Percentiles rank a stretch among this genome's conserved stretches.
These are phyloP conservation scores for Spodoptera picta DNA, from an alignment of 2,888 invertebrate genomes.

Conservation along the genomic window DNA sequence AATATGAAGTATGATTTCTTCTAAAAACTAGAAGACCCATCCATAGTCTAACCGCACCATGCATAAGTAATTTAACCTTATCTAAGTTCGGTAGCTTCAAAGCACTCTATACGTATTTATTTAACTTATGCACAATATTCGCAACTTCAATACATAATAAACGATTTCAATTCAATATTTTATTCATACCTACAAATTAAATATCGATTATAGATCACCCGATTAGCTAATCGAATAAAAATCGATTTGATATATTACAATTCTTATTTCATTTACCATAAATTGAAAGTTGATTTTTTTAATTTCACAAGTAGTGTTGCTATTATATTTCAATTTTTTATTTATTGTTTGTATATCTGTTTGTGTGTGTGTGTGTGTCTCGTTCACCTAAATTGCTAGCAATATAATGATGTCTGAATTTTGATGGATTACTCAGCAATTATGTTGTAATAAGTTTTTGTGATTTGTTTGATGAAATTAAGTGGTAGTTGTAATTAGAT, in stretches of 20 bases:
- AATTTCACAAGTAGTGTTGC: slow-evolving; percentile 35
- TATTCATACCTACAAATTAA: slow-evolving; percentile 2
- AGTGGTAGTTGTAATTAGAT: background rate
- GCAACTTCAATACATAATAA: background rate
- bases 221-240: slow-evolving; percentile 15
- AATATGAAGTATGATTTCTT: too few relatives aligned
- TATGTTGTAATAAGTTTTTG: slow-evolving; percentile 24
- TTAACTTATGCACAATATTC: background rate
- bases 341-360: slow-evolving; percentile 8
- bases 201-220: slow-evolving; percentile 2
- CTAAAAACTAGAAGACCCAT: too few relatives aligned
- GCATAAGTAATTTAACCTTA: too few relatives aligned
- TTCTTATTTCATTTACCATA: slow-evolving; percentile 17
- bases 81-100: too few relatives aligned
- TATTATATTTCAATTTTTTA: background rate
- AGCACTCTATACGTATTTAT: too few relatives aligned
- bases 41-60: too few relatives aligned
- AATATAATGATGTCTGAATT: slow-evolving; percentile 29
- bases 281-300: slow-evolving; percentile 26
- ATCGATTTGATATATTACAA: slow-evolving; percentile 9
- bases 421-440: slow-evolving; percentile 41
- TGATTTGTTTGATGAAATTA: slow-evolving; percentile 21
- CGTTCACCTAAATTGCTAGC: slow-evolving; percentile 17
- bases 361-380: background rate
- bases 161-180: slow-evolving; percentile 6